These are phyloP conservation scores for Platyura marginata DNA, from an alignment of 1,140 invertebrate genomes.

Conservation along the genomic window DNA sequence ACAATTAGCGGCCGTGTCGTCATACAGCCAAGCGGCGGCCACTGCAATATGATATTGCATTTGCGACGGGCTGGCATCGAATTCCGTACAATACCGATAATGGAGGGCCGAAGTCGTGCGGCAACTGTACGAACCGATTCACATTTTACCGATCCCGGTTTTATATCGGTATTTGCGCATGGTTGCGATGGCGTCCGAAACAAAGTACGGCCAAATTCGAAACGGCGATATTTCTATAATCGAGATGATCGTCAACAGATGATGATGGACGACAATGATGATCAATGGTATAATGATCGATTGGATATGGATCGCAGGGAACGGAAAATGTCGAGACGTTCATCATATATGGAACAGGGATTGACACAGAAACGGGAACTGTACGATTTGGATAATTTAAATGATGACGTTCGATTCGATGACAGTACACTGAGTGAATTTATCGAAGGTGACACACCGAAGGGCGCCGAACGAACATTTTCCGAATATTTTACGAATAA, in stretches of 20 bases:
- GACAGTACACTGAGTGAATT: not conserved
- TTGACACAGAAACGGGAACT: too few species aligned
- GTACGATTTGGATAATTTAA: not conserved
- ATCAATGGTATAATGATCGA: not conserved
- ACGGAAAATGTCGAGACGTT: not conserved
- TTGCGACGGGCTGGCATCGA: slow-evolving; percentile 57
- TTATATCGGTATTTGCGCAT: slow-evolving; percentile 66
- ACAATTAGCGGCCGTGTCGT: slow-evolving; percentile 56
- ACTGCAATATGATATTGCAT: slow-evolving; percentile 60
- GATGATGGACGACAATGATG: not conserved
- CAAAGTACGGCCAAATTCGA: slow-evolving; percentile 17
- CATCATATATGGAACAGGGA: too few species aligned
- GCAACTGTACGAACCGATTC: slow-evolving; percentile 37
- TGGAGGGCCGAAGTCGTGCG: slow-evolving; percentile 4
- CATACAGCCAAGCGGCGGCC: slow-evolving; percentile 30
- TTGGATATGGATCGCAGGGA: not conserved
- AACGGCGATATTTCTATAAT: too few species aligned
- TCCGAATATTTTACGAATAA: not conserved
- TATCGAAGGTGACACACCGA: not conserved
- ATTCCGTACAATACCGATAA: slow-evolving; percentile 31
- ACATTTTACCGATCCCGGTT: slow-evolving; percentile 61
- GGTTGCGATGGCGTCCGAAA: slow-evolving; percentile 38
- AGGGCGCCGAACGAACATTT: not conserved
- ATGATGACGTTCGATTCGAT: not conserved
- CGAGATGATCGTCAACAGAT: not conserved